Base-by-base conservation (phyloP, 2,113 vertebrate species). In the Pelodiscus sinensis region DNA sequence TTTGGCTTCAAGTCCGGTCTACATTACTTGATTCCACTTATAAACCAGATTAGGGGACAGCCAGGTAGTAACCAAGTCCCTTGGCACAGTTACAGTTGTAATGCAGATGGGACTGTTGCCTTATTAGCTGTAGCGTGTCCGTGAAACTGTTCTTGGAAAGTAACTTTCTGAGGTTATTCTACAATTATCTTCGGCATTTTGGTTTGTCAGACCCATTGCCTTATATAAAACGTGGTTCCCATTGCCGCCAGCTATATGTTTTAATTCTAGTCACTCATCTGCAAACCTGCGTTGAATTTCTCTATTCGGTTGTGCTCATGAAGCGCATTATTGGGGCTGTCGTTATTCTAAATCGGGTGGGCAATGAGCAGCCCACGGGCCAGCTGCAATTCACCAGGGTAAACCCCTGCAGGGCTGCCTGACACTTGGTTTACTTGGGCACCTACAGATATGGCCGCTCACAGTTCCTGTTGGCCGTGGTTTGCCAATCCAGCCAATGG, bases 251-350 rank as follows among this genome's bases (percentile, higher is more conserved):
- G 78, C 86, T 91, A 95, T 95, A 95, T 91, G 92, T 86, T 94
- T 38, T 4, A 91, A 92, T 22, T 90, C 93, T 94, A 84, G 86
- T 94, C 82, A 83, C 83, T 82, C 80, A 6, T 92, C 94, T 85
- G 38, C 84, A 87, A 95, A 83, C 65, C 95, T 95, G 82, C 87
- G 83, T 96, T 96, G 95, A 88, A 94, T 95, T 96, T 95, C 91
- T 90, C 82, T 0, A 0, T 82, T 73, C 2, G 86, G 79, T 94
- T 90, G 86, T 91, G 84, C 87, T 94, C 95, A 79, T 56, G 89
- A 92, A 93, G 89, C 78, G 13, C 81, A 94, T 90, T 88, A 85
- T 92, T 91, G 84, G 90, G 88, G 51, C 89, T 85, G 62, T 93
- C 94, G 91, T 90, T 84, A 73, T 94, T 95, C 84, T 95, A 73